phyloP scores from a whole-genome alignment of 2,888 invertebrate species.

The Embidobia sp. region DNA sequence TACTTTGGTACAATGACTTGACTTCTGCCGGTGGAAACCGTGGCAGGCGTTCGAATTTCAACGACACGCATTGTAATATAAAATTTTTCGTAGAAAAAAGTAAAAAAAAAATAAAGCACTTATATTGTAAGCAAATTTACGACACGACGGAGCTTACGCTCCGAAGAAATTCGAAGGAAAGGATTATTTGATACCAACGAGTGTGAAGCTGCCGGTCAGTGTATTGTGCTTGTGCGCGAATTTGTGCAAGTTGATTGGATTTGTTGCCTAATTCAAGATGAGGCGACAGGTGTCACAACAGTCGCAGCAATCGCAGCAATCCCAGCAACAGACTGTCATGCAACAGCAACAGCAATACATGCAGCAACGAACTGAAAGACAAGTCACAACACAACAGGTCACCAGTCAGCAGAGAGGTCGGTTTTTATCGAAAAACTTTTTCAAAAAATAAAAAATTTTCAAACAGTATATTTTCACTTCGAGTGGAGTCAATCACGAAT shows the following conservation, averaged over 20 bases:
- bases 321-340: constrained; percentile 78
- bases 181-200: constrained; percentile 21
- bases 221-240: constrained; percentile 66
- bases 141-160: constrained; percentile 53
- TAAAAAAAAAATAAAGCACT: constrained; percentile 16
- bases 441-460: too few species aligned
- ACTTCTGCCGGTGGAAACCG: constrained; percentile 86
- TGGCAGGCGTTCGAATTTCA: constrained; percentile 71
- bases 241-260: constrained; percentile 67
- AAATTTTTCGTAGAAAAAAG: constrained; percentile 49
- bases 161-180: constrained; percentile 26
- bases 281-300: constrained; percentile 86
- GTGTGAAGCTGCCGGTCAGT: constrained; percentile 41
- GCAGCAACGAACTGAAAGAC: constrained; percentile 89
- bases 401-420: constrained; percentile 90
- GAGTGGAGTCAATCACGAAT: too few species aligned
- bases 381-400: constrained; percentile 88
- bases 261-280: constrained; percentile 84
- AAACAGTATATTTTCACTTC: too few species aligned
- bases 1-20: constrained; percentile 89
- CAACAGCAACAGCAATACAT: constrained; percentile 80
- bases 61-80: constrained; percentile 37
- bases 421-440: too few species aligned
- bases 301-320: constrained; percentile 82
- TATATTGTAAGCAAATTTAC: too few species aligned